These are phyloP conservation scores for Notodromas monacha DNA, from an alignment of 2,888 invertebrate genomes.

Conservation along the genomic window DNA sequence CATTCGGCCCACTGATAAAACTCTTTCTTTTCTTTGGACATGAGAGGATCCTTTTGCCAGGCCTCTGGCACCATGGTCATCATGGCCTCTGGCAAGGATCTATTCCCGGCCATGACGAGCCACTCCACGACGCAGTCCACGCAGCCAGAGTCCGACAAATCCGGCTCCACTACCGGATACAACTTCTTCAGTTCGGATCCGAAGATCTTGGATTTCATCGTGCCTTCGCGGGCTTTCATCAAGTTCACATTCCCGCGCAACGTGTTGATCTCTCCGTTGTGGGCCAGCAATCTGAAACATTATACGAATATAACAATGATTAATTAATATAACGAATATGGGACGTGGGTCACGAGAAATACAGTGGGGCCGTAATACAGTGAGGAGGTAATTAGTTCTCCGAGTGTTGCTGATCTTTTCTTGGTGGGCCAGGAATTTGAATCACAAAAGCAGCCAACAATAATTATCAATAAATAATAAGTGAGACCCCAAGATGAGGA, in stretches of 20 bases:
- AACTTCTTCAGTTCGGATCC: conserved; percentile 52
- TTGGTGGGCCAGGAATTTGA: too few relatives aligned
- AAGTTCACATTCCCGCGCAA: conserved; percentile 87
- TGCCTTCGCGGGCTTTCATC: conserved; percentile 93
- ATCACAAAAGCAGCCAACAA: too few relatives aligned
- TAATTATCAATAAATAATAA: too few relatives aligned
- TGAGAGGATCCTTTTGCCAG: conserved; percentile 78
- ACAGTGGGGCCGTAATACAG: too few relatives aligned
- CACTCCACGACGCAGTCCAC: conserved; percentile 95
- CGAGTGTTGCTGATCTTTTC: too few relatives aligned
- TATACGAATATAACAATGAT: too few relatives aligned
- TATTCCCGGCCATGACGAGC: conserved; percentile 60
- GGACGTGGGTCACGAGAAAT: too few relatives aligned
- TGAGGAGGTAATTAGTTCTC: too few relatives aligned
- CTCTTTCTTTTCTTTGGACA: conserved; percentile 65
- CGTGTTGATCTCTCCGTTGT: conserved; percentile 98
- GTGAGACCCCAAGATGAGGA: too few relatives aligned
- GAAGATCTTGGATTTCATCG: conserved; percentile 57
- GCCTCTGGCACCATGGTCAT: conserved; percentile 99
- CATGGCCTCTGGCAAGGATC: conserved; percentile 71
- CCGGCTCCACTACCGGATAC: conserved; percentile 88
- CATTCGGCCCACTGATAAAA: conserved; percentile 91
- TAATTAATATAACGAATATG: too few relatives aligned
- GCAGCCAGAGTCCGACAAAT: conserved; percentile 85
- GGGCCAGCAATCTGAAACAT: conserved; percentile 47